These are phyloP conservation scores for Hippocampus kuda DNA, from an alignment of 2,797 vertebrate genomes.

Conservation along the genomic window DNA sequence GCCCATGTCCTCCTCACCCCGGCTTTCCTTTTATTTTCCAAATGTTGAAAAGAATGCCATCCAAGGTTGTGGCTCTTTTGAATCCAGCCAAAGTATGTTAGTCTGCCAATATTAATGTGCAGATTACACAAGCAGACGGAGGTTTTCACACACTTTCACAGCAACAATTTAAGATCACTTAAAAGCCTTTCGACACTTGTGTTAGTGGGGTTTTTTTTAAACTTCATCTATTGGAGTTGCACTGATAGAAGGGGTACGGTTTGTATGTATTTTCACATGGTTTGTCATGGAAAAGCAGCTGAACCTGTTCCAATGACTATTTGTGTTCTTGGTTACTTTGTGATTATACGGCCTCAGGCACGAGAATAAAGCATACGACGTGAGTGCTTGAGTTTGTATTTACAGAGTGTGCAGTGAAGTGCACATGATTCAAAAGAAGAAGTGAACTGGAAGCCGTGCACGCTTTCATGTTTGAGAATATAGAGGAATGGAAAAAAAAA, in stretches of 20 bases:
- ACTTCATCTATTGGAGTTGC: not conserved
- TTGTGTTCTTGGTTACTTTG: constrained; percentile 40
- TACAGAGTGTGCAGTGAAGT: constrained; percentile 29
- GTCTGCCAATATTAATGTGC: constrained; percentile 32
- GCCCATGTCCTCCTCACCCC: constrained; percentile 25
- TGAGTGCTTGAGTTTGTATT: constrained; percentile 45
- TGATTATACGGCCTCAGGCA: constrained; percentile 35
- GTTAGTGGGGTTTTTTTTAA: constrained; percentile 3
- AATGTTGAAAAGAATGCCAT: constrained; percentile 22
- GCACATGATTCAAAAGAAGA: constrained; percentile 36
- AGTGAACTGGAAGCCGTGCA: constrained; percentile 11
- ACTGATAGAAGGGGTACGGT: too few species aligned
- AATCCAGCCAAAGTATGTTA: constrained; percentile 30
- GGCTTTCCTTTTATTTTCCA: constrained; percentile 36
- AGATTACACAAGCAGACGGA: constrained; percentile 29
- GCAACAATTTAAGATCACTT: not conserved
- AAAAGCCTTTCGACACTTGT: constrained; percentile 8
- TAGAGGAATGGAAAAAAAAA: constrained; percentile 13
- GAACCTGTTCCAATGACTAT: constrained; percentile 39
- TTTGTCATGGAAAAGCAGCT: constrained; percentile 12
- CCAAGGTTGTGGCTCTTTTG: constrained; percentile 50
- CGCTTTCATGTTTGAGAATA: constrained; percentile 25
- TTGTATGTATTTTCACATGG: not conserved
- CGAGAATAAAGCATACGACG: constrained; percentile 17
- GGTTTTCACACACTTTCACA: not conserved